These are phyloP conservation scores for Oceanodroma leucorhoa DNA, from an alignment of 2,797 vertebrate genomes.

Conservation along the genomic window DNA sequence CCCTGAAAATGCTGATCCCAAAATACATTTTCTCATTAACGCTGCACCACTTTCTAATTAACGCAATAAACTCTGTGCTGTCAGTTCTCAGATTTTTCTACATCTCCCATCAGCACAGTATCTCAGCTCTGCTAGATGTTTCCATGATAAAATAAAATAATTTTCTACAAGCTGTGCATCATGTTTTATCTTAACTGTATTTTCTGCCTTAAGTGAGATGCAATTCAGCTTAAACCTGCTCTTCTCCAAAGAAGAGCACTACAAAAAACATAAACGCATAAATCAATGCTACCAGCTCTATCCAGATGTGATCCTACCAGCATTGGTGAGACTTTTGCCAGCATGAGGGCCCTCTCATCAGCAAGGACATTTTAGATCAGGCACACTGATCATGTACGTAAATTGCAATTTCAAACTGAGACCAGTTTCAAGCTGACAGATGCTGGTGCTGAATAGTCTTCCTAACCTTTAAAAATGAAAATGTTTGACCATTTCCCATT, in stretches of 20 bases:
- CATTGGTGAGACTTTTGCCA: background rate
- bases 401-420: background rate
- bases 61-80: background rate
- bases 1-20: background rate
- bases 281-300: background rate
- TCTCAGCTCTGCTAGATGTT: slow-evolving; percentile 3
- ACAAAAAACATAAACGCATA: background rate
- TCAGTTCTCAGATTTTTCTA: slow-evolving; percentile 26
- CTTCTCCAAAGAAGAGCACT: background rate
- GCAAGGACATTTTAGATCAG: background rate
- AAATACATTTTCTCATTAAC: slow-evolving; percentile 37
- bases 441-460: background rate
- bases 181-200: background rate
- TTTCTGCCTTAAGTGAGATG: slow-evolving; percentile 8
- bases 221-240: background rate
- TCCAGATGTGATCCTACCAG: background rate
- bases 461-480: background rate
- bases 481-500: background rate
- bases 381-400: background rate
- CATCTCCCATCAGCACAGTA: background rate
- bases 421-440: background rate
- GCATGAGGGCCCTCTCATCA: background rate
- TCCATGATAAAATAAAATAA: background rate
- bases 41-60: slow-evolving; percentile 22
- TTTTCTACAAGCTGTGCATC: slow-evolving; percentile 14